Evolutionary conservation across 2,113 vertebrate genomes (phyloP), one percentile per base, ranked within the genome.

Genomic region (Tretioscincus oriximinensis): DNA sequence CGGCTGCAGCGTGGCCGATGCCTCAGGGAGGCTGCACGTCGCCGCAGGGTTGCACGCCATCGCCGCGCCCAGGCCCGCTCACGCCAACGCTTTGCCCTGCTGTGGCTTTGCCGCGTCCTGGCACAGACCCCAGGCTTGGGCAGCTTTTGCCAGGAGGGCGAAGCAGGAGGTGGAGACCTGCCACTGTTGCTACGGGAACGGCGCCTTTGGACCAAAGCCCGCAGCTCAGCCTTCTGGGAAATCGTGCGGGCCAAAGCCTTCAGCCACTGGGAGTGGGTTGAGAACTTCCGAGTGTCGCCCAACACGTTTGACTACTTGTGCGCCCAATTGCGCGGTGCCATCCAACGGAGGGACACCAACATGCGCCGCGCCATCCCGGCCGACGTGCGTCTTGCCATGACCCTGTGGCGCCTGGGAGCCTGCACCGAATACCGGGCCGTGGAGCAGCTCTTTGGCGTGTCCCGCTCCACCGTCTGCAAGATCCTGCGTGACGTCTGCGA

Each of bases 341-440:
- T 89, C 8, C 67, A 75, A 35, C 64, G 70, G 4, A 69, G 72
- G 9, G 88, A 81, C 61, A 73, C 81, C 51, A 69, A 60, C 78
- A 76, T 79, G 78, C 49, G 68, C 26, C 67, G 67, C 0, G 81
- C 78, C 49, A 79, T 89, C 18, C 88, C 88, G 1, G 72, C 78
- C 0, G 85, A 87, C 20, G 78, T 85, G 14, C 81, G 81, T 21
- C 51, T 89, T 5, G 88, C 88, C 54, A 81, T 89, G 68, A 84
- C 88, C 0, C 76, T 89, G 1, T 87, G 85, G 88, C 81, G 81
- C 21, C 49, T 89, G 31, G 88, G 86, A 0, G 82, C 81, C 6
- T 81, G 76, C 14, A 84, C 78, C 8, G 85, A 87, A 8, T 89
- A 82, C 66, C 83, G 76, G 1, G 80, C 83, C 0, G 80, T 84